Conservation (phyloP, 2,113 vertebrate species). For the Irena cyanogastra region DNA sequence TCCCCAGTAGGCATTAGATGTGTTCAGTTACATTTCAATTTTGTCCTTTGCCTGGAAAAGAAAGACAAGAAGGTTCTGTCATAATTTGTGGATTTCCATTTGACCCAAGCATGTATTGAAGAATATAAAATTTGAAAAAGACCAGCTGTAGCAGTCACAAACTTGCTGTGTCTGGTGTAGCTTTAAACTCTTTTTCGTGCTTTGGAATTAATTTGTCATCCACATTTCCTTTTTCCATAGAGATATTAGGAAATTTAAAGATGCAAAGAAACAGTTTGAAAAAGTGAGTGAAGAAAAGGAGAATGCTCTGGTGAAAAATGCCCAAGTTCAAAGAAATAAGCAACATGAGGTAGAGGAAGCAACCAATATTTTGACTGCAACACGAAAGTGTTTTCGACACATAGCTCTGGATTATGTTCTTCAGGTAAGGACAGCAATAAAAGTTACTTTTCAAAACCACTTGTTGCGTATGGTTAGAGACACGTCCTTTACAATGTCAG, state of each 20-base stretch:
- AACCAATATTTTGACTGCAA: conserved; percentile 90
- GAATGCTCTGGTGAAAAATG: conserved; percentile 90
- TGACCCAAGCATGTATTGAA: neutral
- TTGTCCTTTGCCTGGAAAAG: neutral
- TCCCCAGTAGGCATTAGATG: neutral
- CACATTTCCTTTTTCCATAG: conserved; percentile 56
- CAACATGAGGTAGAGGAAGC: conserved; percentile 96
- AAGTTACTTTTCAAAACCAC: neutral
- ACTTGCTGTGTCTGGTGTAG: neutral
- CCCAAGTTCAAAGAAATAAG: conserved; percentile 93
- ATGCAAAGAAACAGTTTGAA: conserved; percentile 98
- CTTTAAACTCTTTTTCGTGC: neutral
- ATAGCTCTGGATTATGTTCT: conserved; percentile 96
- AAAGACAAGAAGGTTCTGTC: neutral
- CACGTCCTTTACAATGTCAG: neutral
- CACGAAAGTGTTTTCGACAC: conserved; percentile 94
- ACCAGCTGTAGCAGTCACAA: rapidly evolving
- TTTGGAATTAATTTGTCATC: neutral
- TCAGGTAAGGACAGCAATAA: conserved; percentile 74
- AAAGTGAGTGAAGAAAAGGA: conserved; percentile 98
- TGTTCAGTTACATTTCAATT: neutral
- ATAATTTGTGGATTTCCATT: neutral
- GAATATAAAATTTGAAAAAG: neutral
- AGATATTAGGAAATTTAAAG: conserved; percentile 96
- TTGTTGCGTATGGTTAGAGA: neutral